Base-by-base conservation (phyloP, 2,113 vertebrate genomes). In the Poeciliopsis occidentalis region DNA sequence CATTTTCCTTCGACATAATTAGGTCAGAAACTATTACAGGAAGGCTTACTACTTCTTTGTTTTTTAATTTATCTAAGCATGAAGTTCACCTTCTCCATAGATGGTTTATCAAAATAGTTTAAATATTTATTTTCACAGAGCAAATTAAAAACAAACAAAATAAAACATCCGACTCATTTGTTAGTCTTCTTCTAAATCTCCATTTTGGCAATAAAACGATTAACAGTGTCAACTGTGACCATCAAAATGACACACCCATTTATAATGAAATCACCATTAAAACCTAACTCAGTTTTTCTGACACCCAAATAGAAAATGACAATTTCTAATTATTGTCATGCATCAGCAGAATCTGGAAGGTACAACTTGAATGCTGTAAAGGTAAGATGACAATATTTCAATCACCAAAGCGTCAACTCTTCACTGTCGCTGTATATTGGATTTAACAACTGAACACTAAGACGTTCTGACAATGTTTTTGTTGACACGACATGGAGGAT, bases 1-100 rank as follows among this genome's bases (percentile, higher is more conserved):
- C 70, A 84, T 85, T 76, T 75, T 64, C 41, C 62, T 60, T n/a
- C 65, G 78, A 82, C 79, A 81, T n/a, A 87, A 81, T 75, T 66
- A 84, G 80, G 70, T 81, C 60, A 69, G 76, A 22, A 69, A 54
- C 71, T 69, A 70, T 75, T 79, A 69, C 70, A 76, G 63, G 47
- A 70, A 74, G 32, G 66, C 1, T 15, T 60, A 47, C 71, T 17
- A 24, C 63, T 77, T 64, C 12, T 51, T 22, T 66, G 13, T 60
- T 39, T 32, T 64, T 30, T 54, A 8, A n/a, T 80, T 70, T 75
- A 63, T 26, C 70, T 61, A 60, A 68, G 63, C 26, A 70, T 69
- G 34, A 30, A 19, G 12, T 71, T 77, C 65, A 4, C 41, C 27
- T 73, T 66, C 8, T n/a, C 5, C 22, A 37, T 47, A 13, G 26